Conservation (phyloP, 2,113 vertebrate species). For the Scartelaos histophorus region DNA sequence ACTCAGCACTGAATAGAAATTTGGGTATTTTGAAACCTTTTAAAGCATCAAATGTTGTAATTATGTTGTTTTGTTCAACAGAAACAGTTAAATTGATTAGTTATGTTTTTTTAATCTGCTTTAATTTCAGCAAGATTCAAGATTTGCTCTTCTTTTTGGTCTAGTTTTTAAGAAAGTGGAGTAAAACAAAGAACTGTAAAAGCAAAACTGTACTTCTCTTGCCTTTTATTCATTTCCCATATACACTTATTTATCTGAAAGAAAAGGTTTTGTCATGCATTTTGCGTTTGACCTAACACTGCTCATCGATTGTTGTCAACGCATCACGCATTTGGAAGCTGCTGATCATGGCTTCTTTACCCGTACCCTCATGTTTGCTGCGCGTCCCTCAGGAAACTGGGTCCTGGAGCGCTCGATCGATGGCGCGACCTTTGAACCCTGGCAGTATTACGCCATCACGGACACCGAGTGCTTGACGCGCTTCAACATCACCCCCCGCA, state of each 20-base stretch:
- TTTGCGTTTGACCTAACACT: constrained; percentile 41
- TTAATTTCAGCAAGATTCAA: no score
- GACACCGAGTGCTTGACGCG: constrained; percentile 91
- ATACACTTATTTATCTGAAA: not conserved
- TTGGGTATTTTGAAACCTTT: no score
- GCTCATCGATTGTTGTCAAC: constrained; percentile 35
- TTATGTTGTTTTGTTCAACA: no score
- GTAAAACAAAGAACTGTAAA: not conserved
- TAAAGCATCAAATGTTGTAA: no score
- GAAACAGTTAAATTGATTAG: no score
- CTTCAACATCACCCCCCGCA: constrained; percentile 86
- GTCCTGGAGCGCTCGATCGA: constrained; percentile 91
- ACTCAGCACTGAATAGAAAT: not conserved
- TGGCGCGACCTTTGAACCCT: constrained; percentile 84
- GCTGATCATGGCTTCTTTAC: constrained; percentile 21
- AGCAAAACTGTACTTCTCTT: not conserved
- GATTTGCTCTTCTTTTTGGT: no score
- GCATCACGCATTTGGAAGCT: constrained; percentile 10
- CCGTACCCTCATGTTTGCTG: constrained; percentile 6
- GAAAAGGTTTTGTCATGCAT: constrained; percentile 50
- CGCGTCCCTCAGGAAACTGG: constrained; percentile 81
- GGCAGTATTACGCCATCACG: constrained; percentile 96
- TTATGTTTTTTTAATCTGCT: no score
- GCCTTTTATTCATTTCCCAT: not conserved
- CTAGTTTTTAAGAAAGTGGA: no score